Base-by-base conservation (phyloP, 1,140 invertebrate genomes). In the Meteorus sp. region DNA sequence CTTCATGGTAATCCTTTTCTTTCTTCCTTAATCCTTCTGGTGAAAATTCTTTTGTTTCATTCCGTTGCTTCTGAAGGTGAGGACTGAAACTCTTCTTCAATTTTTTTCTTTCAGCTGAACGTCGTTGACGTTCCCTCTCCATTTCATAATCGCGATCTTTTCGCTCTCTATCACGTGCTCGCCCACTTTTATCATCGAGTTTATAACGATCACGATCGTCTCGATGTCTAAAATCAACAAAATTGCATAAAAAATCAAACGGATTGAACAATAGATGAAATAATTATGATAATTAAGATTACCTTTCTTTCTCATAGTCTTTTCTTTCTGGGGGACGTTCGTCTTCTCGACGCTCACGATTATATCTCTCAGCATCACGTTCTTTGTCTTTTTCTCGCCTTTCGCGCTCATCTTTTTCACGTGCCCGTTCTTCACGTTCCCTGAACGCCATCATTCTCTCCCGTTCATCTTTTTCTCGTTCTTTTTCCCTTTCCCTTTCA, bases 1-100 rank as follows among this genome's bases (percentile, higher is more conserved):
- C 71, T 4, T 78, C 75, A 19, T 76, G 73, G n/a, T n/a, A n/a
- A 41, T 80, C 77, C 37, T 77, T 79, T 1, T 83, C 78, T 48
- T 78, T 77, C 31, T 80, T 78, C 47, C 74, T 77, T 3, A 65
- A 65, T 23, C 80, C 71, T 61, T 81, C 78, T 1, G 74, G 74
- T 0, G 73, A 79, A 20, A 59, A 44, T 50, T 77, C 76, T 43
- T 77, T 78, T 11, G 55, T 37, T 19, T 63, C 61, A 20, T 78
- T 73, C 8, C 71, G 68, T 1, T 61, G 62, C 52, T 77, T 75
- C 5, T 67, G 69, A 0, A 50, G 54, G 29, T 75, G 73, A 2
- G 76, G 75, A 52, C 73, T 78, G 8, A 59, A 33, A 15, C 76
- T 79, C 39, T 71, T 69, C 29, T 73, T 74, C 1, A 17, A 64